phyloP scores from a whole-genome alignment of 2,113 vertebrate genomes.

The Plectropomus leopardus region DNA sequence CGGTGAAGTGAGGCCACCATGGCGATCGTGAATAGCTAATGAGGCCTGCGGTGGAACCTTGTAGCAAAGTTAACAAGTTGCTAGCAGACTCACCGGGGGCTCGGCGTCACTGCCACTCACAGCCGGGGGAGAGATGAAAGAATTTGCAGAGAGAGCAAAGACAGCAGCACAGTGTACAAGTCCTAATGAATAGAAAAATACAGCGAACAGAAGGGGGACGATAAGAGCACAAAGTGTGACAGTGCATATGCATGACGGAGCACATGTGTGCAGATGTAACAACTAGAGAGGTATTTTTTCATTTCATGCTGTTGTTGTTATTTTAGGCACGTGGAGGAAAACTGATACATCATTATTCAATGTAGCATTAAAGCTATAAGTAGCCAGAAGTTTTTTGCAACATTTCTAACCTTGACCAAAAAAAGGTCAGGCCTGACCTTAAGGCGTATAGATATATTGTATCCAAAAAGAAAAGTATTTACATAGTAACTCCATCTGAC shows the following conservation, averaged over 20 bases:
- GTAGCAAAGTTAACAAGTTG: constrained; percentile 46
- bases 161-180: constrained; percentile 7
- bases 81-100: constrained; percentile 13
- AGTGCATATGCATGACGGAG: not conserved
- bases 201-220: not conserved
- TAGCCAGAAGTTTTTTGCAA: not conserved
- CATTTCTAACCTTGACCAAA: not conserved
- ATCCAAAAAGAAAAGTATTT: not conserved
- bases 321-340: not conserved
- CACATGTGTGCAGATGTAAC: not conserved
- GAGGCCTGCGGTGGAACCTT: constrained; percentile 36
- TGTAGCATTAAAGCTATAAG: not conserved
- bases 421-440: not conserved
- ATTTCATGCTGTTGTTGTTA: not conserved
- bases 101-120: constrained; percentile 9
- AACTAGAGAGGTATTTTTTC: not conserved
- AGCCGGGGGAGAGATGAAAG: constrained; percentile 26
- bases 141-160: constrained; percentile 19
- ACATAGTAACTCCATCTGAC: too few species aligned
- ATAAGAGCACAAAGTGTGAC: not conserved
- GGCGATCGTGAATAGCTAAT: constrained; percentile 46
- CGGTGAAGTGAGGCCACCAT: constrained; percentile 38
- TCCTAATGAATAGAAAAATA: constrained; percentile 37
- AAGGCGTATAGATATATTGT: not conserved
- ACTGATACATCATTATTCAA: not conserved